Conservation (phyloP, 2,888 invertebrate species). For the Diarsia rubi region DNA sequence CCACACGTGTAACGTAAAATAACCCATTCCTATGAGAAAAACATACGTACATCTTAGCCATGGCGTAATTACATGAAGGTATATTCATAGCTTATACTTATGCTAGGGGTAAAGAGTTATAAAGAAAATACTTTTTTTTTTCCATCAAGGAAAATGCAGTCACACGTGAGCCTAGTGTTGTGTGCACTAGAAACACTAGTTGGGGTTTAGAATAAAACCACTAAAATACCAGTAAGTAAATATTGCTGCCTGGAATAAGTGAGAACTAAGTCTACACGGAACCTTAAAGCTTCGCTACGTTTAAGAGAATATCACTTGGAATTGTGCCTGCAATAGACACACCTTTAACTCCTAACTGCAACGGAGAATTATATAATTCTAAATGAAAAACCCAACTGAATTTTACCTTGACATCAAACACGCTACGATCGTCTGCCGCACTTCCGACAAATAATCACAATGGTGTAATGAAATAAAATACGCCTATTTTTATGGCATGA, state of each 20-base stretch:
- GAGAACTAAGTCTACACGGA: too few relatives aligned
- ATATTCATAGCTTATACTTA: not conserved
- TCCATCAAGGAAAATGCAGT: not conserved
- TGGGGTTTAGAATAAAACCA: too few relatives aligned
- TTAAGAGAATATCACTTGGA: too few relatives aligned
- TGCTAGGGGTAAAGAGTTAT: not conserved
- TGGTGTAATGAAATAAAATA: slow-evolving; percentile 16
- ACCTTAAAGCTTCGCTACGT: too few relatives aligned
- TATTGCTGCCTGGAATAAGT: too few relatives aligned
- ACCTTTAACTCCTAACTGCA: not conserved
- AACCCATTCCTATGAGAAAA: not conserved
- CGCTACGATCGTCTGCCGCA: slow-evolving; percentile 39
- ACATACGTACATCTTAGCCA: not conserved
- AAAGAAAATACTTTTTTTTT: not conserved
- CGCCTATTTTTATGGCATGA: not conserved
- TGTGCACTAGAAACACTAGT: too few relatives aligned
- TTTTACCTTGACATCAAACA: slow-evolving; percentile 25
- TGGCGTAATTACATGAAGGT: not conserved
- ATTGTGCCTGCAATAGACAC: too few relatives aligned
- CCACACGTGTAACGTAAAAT: slow-evolving; percentile 28
- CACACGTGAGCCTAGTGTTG: too few relatives aligned
- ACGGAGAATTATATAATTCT: not conserved
- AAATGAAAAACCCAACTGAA: slow-evolving; percentile 12
- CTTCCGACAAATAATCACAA: slow-evolving; percentile 21
- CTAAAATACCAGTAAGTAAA: too few relatives aligned